Base-by-base conservation (phyloP, 2,113 vertebrate species). In the Athene noctua region DNA sequence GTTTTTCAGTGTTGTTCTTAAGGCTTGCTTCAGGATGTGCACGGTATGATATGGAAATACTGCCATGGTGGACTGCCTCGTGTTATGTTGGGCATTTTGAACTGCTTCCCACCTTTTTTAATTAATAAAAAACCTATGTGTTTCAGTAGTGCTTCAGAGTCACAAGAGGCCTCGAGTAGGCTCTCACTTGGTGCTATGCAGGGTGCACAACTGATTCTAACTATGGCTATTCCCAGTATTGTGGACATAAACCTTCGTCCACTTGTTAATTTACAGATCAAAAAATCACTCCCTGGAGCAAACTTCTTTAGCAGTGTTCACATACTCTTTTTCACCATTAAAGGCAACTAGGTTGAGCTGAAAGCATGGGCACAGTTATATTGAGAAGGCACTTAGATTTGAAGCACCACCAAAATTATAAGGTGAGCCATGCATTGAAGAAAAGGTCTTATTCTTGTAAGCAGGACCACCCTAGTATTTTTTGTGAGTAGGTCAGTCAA, bases 31-130 rank as follows among this genome's bases (percentile, higher is more conserved):
- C 17, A 47, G 38, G 62, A 14, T 26, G 8, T 40, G 23, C 20
- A 26, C 42, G 11, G 42, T 47, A 47, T 20, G 18, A 16, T 47
- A n/a, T 47, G 42, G 65, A 70, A 84, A 36, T 21, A 36, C 7
- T 0, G 0, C 25, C 6, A 22, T 51, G 52, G 44, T 3, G 3
- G 42, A 27, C 34, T 62, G 52, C 29, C 25, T 49, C 6, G 6
- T 51, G 36, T 71, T 79, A 44, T 32, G 6, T 20, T 72, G 36
- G 44, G 18, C 22, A 29, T 78, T 79, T 91, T 72, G 30, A 58
- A 85, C 32, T 11, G 18, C 72, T 14, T 4, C 7, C 11, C 13
- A 46, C 1, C 1, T 8, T 34, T 65, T 79, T 65, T 58, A 32
- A 49, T 16, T 15, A 52, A 17, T 46, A 21, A 58, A 91, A 34